Conservation (phyloP, 2,888 invertebrate species). For the Acholoe squamosa region DNA sequence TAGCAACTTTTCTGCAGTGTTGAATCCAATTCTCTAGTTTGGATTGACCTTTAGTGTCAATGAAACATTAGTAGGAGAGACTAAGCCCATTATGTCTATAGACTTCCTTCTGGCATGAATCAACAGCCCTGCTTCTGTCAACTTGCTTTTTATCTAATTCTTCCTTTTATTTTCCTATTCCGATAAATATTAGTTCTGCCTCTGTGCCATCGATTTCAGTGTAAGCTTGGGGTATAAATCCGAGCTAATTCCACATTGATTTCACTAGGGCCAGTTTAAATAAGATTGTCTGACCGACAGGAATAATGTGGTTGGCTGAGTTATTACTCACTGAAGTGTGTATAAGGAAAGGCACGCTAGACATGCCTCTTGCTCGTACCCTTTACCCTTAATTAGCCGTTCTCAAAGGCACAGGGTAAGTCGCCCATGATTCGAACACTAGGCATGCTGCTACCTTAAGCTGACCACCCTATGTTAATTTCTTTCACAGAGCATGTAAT, state of each 20-base stretch:
- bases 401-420: too few species aligned
- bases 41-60: too few species aligned
- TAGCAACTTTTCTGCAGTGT: too few species aligned
- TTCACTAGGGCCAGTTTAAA: not conserved
- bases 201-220: not conserved
- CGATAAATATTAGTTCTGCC: not conserved
- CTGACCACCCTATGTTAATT: too few species aligned
- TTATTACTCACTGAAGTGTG: not conserved
- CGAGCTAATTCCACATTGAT: slow-evolving; percentile 1
- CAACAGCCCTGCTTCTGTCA: not conserved
- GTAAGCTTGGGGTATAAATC: not conserved
- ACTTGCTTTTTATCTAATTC: not conserved
- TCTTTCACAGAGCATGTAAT: too few species aligned
- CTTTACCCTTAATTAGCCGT: not conserved
- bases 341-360: not conserved
- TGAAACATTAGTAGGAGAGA: not conserved
- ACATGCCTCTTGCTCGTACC: not conserved
- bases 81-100: not conserved
- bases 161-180: not conserved
- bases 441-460: too few species aligned
- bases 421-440: too few species aligned
- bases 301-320: not conserved
- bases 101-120: not conserved
- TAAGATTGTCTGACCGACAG: not conserved
- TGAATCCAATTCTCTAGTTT: too few species aligned